Evolutionary conservation across 2,888 invertebrate species (phyloP), one percentile per base, ranked within the genome.

Genomic region (Coleophora flavipennella): DNA sequence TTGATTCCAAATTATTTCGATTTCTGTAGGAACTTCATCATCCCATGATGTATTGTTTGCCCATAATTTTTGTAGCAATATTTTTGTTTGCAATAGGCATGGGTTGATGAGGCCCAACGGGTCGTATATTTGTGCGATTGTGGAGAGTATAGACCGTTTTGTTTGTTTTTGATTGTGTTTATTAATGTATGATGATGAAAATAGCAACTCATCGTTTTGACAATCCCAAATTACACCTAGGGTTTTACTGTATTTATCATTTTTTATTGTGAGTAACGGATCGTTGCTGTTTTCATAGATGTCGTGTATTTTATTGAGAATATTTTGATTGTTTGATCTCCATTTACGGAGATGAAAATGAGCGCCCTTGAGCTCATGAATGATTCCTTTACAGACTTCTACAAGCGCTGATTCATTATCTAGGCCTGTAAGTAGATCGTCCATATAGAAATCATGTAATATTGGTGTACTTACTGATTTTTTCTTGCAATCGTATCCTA

Each of bases 361-460:
- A 31, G 52, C 56, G 1, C 50, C 46, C 8, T 45, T 44, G 0
- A 57, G 36, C 3, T 31, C 42, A 6, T 33, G 12, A 6, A 51
- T 52, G 0, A 53, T 39, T 7, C 39, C 11, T 0, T 33, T 6
- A 13, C 44, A 49, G 1, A 54, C 34, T 0, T 36, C 8, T 3
- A 11, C 11, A 1, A 44, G 38, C 8, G 47, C 42, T 9, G 40
- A 11, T 12, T 48, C 14, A 14, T 41, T 12, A 13, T 49, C 41
- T 4, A 20, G 25, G 12, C 51, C 49, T 10, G 47, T 47, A 4
- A 53, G 32, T 13, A 55, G 28, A 31, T 57, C 54, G 26, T 57
- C 54, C 0, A 56, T 50, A 39, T 57, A 57, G 36, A 53, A 54
- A 28, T 59, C 57, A 13, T 55, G 49, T 0, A 36, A 25, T 14